A percentile compares a stretch with the other conserved stretches of the same genome.
phyloP scores from a whole-genome alignment of 2,888 invertebrate genomes.

The Cacoxenus indagator region DNA sequence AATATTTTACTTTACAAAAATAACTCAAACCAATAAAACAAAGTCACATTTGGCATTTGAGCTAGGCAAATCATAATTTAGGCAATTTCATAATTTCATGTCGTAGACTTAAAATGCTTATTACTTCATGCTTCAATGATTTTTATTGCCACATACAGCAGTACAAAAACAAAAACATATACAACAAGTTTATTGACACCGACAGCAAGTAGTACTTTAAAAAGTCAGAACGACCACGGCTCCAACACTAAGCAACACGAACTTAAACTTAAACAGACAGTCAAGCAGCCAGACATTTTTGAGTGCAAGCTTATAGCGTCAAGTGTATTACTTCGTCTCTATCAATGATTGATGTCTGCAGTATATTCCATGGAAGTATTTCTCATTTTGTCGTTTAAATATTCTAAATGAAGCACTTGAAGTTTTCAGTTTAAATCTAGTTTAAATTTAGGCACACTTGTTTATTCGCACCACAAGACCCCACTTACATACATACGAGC shows the following conservation, averaged over 20 bases:
- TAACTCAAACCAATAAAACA: not conserved
- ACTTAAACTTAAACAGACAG: not conserved
- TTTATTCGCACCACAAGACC: too few species aligned
- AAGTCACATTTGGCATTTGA: too few species aligned
- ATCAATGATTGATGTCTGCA: not conserved
- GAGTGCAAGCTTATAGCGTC: not conserved
- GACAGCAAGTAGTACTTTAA: not conserved
- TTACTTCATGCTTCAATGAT: not conserved
- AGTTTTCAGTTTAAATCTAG: not conserved
- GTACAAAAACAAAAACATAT: not conserved
- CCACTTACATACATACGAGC: too few species aligned
- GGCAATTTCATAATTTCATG: not conserved
- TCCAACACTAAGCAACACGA: not conserved
- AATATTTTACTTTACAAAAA: too few species aligned
- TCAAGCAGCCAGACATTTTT: not conserved
- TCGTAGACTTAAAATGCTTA: not conserved
- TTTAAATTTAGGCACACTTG: not conserved
- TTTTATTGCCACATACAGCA: not conserved
- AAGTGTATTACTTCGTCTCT: slow-evolving; percentile 7
- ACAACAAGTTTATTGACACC: not conserved
- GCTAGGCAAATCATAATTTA: not conserved
- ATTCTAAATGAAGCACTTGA: not conserved
- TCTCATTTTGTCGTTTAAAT: not conserved
- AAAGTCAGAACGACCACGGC: not conserved
- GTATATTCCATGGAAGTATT: slow-evolving; percentile 3